Evolutionary conservation across 2,113 vertebrate species (phyloP), one percentile per base, ranked within the genome.

Genomic region (Pseudorhombus dupliciocellatus): DNA sequence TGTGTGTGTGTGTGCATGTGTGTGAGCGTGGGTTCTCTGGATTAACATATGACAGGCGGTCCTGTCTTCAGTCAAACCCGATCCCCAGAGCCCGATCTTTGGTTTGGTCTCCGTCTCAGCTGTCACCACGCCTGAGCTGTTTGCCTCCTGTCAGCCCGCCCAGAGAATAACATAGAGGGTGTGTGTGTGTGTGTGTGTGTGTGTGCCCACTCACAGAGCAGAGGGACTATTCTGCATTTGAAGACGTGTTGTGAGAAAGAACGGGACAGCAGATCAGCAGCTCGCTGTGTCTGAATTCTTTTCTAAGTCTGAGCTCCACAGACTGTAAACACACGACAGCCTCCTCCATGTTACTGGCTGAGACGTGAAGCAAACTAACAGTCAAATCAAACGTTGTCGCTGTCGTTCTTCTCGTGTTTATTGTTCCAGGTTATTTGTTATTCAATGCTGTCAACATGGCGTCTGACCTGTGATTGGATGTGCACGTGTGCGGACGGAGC

Each of bases 21-120:
- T 56, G 25, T 30, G 53, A 20, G 26, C 16, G 53, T 31, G 28
- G 77, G 73, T 77, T 77, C 64, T 55, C 68, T 73, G 74, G 75
- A 88, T 87, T 77, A 81, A 73, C 79, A 75, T 77, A 78, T 68
- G 84, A 86, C 84, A 79, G 73, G 70, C 77, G 8, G 79, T 42
- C 21, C 79, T 77, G 79, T 65, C 73, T 86, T 83, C 54, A 73
- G 66, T 83, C 77, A 73, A 58, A 46, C 74, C 75, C 2, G 37
- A 25, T 73, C 79, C 85, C 85, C 61, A 44, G 74, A 81, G 81
- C 42, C 76, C 34, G 9, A 59, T 63, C 81, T 58, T 28, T 63
- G 75, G 69, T 84, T 86, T 42, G 78, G 67, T 82, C 85, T 85
- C 58, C n/a, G 22, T 84, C 83, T 83, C 68, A 66, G 80, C 84